Evolutionary conservation across 2,113 vertebrate genomes (phyloP).

Genomic region (Petromus typicus): DNA sequence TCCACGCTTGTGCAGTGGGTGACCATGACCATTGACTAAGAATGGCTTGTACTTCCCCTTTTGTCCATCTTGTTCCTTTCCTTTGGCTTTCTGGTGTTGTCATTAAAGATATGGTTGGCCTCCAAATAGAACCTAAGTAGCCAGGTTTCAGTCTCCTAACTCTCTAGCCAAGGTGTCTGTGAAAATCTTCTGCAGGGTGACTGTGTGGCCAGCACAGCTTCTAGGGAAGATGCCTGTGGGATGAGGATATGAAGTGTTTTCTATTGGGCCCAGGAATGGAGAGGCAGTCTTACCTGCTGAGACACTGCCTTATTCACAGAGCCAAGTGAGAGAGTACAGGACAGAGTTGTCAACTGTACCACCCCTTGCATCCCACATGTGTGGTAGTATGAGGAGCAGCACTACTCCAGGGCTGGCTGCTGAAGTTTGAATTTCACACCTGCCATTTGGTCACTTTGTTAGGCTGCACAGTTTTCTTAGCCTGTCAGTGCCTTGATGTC

Average conservation of each 20-base stretch:
- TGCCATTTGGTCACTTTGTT: accelerated
- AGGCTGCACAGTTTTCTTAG: background rate
- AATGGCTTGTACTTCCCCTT: background rate
- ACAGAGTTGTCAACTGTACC: background rate
- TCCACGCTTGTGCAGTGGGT: accelerated
- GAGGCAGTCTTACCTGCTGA: background rate
- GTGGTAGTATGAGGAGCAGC: accelerated
- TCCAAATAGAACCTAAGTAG: background rate
- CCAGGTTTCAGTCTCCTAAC: background rate
- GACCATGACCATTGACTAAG: background rate
- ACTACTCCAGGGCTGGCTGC: background rate
- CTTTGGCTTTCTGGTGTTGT: background rate
- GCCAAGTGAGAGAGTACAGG: background rate
- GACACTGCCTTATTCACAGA: too few species aligned
- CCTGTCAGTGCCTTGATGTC: too few species aligned
- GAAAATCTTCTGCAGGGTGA: accelerated
- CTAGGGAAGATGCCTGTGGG: background rate
- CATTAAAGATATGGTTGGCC: background rate
- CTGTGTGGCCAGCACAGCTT: background rate
- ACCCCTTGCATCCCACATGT: background rate
- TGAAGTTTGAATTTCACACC: background rate
- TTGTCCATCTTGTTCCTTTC: background rate
- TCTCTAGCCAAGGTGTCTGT: accelerated
- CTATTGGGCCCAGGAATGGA: background rate
- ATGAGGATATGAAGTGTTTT: background rate